Evolutionary conservation across 2,113 vertebrate species (phyloP).

Genomic region (Anguilla japonica): DNA sequence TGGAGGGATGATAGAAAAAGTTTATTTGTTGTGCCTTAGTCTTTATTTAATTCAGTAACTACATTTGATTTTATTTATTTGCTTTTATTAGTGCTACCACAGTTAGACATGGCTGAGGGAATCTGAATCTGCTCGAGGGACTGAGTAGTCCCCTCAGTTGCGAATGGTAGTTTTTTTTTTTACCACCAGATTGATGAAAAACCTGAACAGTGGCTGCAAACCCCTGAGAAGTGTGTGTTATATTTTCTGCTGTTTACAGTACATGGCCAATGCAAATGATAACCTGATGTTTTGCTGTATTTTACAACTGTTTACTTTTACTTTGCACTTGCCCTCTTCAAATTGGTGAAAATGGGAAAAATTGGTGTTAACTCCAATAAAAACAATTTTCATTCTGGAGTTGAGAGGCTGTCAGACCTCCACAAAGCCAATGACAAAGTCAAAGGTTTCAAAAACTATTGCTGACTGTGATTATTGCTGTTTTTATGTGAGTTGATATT

Average conservation of each 20-base stretch:
- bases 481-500: too few species aligned
- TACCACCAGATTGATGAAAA: background rate
- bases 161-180: background rate
- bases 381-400: background rate
- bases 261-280: background rate
- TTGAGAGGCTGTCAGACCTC: background rate
- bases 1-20: background rate
- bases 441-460: background rate
- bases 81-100: background rate
- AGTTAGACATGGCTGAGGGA: background rate
- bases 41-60: background rate
- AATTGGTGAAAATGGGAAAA: too few species aligned
- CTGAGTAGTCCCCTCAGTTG: background rate
- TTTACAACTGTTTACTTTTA: background rate
- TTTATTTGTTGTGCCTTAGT: background rate
- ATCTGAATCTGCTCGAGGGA: background rate
- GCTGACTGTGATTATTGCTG: background rate
- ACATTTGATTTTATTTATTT: background rate
- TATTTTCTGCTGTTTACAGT: too few species aligned
- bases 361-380: too few species aligned
- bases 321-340: too few species aligned
- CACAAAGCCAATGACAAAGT: background rate
- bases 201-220: background rate
- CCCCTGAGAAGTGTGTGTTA: background rate
- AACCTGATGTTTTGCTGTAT: background rate